Conservation (phyloP, 2,113 vertebrate genomes). For the Pavo muticus region DNA sequence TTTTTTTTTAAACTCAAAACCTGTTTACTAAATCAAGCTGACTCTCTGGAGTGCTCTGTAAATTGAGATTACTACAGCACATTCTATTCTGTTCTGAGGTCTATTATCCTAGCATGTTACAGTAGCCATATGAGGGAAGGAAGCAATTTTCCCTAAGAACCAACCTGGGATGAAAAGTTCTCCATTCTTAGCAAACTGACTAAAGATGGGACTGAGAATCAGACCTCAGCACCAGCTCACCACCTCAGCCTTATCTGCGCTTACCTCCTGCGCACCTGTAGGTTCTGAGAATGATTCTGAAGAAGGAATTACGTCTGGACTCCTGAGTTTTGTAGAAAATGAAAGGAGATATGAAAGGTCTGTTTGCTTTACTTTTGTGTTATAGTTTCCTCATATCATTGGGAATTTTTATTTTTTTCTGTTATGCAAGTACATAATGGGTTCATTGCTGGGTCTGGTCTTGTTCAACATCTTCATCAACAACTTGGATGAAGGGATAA, state of each 20-base stretch:
- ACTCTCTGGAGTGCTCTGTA: neutral
- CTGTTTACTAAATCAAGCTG: neutral
- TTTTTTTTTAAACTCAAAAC: neutral
- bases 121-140: neutral
- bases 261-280: neutral
- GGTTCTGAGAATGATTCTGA: neutral
- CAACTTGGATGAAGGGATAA: too few relatives aligned
- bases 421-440: neutral
- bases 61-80: neutral
- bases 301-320: neutral
- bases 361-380: neutral
- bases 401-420: neutral
- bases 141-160: neutral
- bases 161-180: neutral
- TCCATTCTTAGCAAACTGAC: neutral
- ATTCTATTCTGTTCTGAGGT: neutral
- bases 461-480: too few relatives aligned
- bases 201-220: neutral
- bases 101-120: neutral
- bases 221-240: neutral
- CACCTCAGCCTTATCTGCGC: neutral
- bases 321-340: fast-evolving
- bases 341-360: neutral
- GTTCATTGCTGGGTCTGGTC: too few relatives aligned
- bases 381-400: neutral